Conservation (phyloP, 2,888 invertebrate genomes). For the Scaptomyza tumidula region DNA sequence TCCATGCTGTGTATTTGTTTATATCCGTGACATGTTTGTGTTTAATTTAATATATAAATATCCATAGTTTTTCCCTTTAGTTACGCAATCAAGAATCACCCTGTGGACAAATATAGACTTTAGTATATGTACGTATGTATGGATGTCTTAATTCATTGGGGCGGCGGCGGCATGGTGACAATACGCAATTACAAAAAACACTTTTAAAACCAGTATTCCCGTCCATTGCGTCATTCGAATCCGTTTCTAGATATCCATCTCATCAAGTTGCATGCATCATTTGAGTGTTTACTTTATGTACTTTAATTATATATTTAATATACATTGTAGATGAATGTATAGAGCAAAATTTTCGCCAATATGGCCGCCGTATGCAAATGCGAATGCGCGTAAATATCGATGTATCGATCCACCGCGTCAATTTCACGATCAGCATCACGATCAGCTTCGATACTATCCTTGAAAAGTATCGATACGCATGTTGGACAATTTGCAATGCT, state of each 20-base stretch:
- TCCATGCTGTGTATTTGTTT: neutral
- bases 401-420: too few species aligned
- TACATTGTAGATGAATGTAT: neutral
- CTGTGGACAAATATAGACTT: neutral
- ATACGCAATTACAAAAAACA: neutral
- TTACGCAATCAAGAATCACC: neutral
- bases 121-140: neutral
- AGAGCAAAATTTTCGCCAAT: neutral
- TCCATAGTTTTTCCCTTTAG: neutral
- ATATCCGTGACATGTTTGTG: neutral
- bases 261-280: neutral
- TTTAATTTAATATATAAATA: neutral
- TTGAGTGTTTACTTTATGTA: neutral
- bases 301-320: neutral
- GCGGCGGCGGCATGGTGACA: neutral
- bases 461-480: neutral
- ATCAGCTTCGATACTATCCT: too few species aligned
- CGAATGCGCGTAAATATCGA: too few species aligned
- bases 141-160: neutral
- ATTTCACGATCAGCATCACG: too few species aligned
- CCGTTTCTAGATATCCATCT: neutral
- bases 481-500: neutral
- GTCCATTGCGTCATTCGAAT: neutral
- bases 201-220: neutral
- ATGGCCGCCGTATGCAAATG: constrained; percentile 1